A percentile compares a stretch with the other conserved stretches of the same genome.
Evolutionary conservation across 2,113 vertebrate species (phyloP).

Genomic region (Daubentonia madagascariensis): DNA sequence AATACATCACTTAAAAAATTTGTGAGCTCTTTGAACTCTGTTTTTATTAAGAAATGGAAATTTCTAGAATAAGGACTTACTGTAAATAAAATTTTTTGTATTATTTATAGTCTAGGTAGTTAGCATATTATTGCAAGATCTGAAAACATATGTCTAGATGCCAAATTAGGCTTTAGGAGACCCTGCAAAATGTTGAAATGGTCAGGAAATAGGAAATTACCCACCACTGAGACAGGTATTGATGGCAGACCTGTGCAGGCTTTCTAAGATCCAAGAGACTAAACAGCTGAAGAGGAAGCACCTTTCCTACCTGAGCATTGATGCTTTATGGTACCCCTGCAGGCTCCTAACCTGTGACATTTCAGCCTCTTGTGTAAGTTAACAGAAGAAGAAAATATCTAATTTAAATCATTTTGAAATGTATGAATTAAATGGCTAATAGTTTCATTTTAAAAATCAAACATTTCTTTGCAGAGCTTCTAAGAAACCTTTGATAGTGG

Average conservation of each 20-base stretch:
- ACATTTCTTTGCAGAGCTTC: neutral
- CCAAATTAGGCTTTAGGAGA: neutral
- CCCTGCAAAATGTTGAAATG: neutral
- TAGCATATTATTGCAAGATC: neutral
- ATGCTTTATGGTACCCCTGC: neutral
- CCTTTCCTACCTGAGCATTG: neutral
- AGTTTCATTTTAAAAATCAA: neutral
- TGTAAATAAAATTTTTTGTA: neutral
- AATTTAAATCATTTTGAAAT: neutral
- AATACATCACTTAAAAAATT: conserved; percentile 42
- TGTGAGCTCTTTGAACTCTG: neutral
- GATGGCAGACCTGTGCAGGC: neutral
- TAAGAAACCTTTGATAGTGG: neutral
- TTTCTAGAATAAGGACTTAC: neutral
- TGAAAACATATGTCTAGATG: neutral
- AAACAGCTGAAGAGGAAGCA: neutral
- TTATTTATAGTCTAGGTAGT: neutral
- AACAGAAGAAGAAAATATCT: neutral
- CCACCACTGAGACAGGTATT: neutral
- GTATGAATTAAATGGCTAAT: neutral
- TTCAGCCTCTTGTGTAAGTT: neutral
- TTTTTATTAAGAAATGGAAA: neutral
- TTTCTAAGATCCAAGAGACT: neutral
- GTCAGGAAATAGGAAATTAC: neutral
- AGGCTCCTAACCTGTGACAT: neutral